A percentile compares a stretch with the other conserved stretches of the same genome.
Evolutionary conservation across 2,888 invertebrate genomes (phyloP).

Genomic region (Folsomia candida): DNA sequence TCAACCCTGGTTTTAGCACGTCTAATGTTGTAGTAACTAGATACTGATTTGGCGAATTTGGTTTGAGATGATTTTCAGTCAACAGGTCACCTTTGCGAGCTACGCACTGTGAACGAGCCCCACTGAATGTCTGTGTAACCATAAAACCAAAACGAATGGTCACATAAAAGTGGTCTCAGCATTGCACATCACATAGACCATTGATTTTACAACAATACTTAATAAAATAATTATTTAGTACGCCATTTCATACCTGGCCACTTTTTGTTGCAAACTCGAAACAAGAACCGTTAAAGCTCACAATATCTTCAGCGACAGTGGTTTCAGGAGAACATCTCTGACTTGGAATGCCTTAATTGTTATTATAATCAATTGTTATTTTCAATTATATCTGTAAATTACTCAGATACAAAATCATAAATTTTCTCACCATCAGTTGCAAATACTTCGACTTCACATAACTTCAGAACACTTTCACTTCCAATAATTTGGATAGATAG

Average conservation of each 20-base stretch:
- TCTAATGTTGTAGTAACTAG: constrained; percentile 60
- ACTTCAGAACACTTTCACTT: constrained; percentile 74
- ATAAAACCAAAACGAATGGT: constrained; percentile 1
- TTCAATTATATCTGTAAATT: too few species aligned
- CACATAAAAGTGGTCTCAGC: too few species aligned
- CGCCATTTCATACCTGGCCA: constrained; percentile 39
- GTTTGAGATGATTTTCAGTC: constrained; percentile 44
- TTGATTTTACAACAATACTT: too few species aligned
- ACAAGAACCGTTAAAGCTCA: constrained; percentile 80
- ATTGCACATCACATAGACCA: not conserved
- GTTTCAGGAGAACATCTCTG: constrained; percentile 68
- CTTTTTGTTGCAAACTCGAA: constrained; percentile 67
- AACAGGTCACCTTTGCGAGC: constrained; percentile 54
- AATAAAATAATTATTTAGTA: not conserved
- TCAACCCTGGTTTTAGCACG: constrained; percentile 71
- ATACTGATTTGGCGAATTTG: constrained; percentile 47
- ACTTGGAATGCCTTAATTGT: constrained; percentile 28
- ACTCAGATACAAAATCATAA: too few species aligned
- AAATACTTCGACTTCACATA: constrained; percentile 90
- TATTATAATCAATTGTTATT: not conserved
- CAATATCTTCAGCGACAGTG: constrained; percentile 70
- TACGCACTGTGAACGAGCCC: constrained; percentile 72
- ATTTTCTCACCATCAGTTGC: constrained; percentile 75
- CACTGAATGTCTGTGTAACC: constrained; percentile 69
- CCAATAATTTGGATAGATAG: constrained; percentile 87